These are phyloP conservation scores for Ametastegia equiseti DNA, from an alignment of 2,888 invertebrate genomes.

Conservation along the genomic window DNA sequence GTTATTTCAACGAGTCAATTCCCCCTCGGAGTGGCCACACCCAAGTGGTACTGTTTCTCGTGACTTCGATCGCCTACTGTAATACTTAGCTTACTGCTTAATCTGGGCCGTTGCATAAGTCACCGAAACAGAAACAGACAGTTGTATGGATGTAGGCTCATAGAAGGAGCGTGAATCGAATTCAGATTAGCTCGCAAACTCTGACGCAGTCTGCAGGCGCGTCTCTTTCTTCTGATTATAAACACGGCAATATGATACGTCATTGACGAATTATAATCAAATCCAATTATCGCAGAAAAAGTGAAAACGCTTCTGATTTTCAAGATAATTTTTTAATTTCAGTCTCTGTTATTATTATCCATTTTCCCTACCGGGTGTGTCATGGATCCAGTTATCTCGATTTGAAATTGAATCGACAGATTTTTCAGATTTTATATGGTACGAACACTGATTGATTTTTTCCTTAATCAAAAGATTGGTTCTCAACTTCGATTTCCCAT, in stretches of 20 bases:
- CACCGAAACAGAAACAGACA: conserved; percentile 46
- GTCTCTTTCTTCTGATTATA: conserved; percentile 21
- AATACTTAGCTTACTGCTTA: conserved; percentile 39
- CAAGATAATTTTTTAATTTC: neutral
- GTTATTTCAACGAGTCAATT: neutral
- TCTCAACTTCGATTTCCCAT: too few relatives aligned
- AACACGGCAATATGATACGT: neutral
- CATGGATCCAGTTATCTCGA: neutral
- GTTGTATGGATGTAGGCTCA: conserved; percentile 18
- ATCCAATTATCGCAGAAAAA: neutral
- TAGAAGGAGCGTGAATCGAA: conserved; percentile 52
- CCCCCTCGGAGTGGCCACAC: conserved; percentile 26
- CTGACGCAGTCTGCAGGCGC: conserved; percentile 1
- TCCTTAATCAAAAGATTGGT: too few relatives aligned
- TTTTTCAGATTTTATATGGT: neutral
- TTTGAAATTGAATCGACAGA: neutral
- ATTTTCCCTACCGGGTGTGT: neutral
- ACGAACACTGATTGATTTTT: neutral
- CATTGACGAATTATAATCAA: neutral
- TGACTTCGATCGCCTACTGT: conserved; percentile 46
- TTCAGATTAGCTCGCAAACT: conserved; percentile 52
- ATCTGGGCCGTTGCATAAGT: conserved; percentile 52
- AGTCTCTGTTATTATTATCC: neutral
- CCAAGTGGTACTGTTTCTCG: conserved; percentile 6
- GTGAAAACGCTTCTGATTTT: neutral